Conservation (phyloP, 2,888 invertebrate species). For the Drosophila barbarae region DNA sequence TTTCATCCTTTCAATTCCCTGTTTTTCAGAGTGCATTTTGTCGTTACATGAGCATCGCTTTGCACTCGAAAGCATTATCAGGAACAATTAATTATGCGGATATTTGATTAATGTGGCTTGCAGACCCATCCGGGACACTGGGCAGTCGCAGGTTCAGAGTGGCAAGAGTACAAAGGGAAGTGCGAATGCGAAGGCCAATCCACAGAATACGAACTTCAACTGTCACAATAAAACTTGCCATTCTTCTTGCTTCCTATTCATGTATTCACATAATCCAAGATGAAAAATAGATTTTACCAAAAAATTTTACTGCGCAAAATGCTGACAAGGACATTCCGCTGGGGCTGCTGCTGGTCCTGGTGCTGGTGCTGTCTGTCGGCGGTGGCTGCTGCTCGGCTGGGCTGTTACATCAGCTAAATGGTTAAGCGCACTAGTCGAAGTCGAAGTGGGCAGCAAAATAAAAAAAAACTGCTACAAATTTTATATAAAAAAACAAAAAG, state of each 20-base stretch:
- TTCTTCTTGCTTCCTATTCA: slow-evolving; percentile 60
- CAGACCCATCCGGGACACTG: slow-evolving; percentile 13
- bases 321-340: slow-evolving; percentile 66
- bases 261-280: slow-evolving; percentile 72
- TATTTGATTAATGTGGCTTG: slow-evolving; percentile 64
- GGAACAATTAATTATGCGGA: slow-evolving; percentile 50
- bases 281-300: slow-evolving; percentile 68
- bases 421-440: slow-evolving; percentile 66
- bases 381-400: slow-evolving; percentile 49
- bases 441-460: slow-evolving; percentile 35
- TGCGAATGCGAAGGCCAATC: slow-evolving; percentile 16
- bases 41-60: slow-evolving; percentile 28
- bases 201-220: slow-evolving; percentile 49
- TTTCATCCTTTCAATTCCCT: background rate
- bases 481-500: slow-evolving; percentile 51
- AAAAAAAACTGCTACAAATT: slow-evolving; percentile 54
- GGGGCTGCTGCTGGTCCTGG: slow-evolving; percentile 16
- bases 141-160: slow-evolving; percentile 4
- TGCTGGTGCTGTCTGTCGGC: slow-evolving; percentile 25
- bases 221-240: slow-evolving; percentile 68
- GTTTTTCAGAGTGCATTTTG: slow-evolving; percentile 3
- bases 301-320: slow-evolving; percentile 70
- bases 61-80: slow-evolving; percentile 22
- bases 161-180: slow-evolving; percentile 7
- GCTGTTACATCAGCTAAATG: slow-evolving; percentile 72